Base-by-base conservation (phyloP, 1,140 invertebrate genomes). In the Batillaria attramentaria region DNA sequence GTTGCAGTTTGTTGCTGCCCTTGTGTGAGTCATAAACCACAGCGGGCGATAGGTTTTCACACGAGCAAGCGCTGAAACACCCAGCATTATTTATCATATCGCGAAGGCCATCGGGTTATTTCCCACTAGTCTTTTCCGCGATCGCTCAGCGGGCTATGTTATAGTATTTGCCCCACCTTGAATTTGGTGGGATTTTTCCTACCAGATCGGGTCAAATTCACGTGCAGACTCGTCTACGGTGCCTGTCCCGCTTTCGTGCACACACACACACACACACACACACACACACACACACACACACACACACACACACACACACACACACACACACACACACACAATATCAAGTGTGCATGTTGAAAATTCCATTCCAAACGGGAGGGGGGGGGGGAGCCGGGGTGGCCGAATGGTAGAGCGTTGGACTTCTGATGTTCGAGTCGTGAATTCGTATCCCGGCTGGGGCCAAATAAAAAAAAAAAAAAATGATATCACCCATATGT, bases 321-420 rank as follows among this genome's bases (percentile, higher is more conserved):
- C 13, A 66, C 62, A 66, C 62, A 66, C 62, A 66, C 62, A 66
- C 62, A 66, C 62, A 66, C 62, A 66, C 62, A 66, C 62, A 66
- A 66, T 35, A 28, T 16, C 20, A 6, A 35, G n/a, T n/a, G n/a
- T n/a, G n/a, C n/a, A n/a, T n/a, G n/a, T n/a, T n/a, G n/a, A n/a
- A n/a, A n/a, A n/a, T n/a, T n/a, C n/a, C n/a, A n/a, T n/a, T n/a
- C n/a, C n/a, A n/a, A n/a, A n/a, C n/a, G n/a, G n/a, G n/a, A n/a
- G n/a, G n/a, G n/a, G n/a, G n/a, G n/a, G n/a, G n/a, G n/a, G n/a
- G n/a, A n/a, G n/a, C n/a, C n/a, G n/a, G n/a, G n/a, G n/a, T n/a
- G n/a, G n/a, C n/a, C n/a, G n/a, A n/a, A n/a, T n/a, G n/a, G n/a
- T n/a, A n/a, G n/a, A n/a, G n/a, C n/a, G n/a, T n/a, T n/a, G n/a